phyloP scores from a whole-genome alignment of 2,113 vertebrate genomes.

The Ochotona curzoniae region DNA sequence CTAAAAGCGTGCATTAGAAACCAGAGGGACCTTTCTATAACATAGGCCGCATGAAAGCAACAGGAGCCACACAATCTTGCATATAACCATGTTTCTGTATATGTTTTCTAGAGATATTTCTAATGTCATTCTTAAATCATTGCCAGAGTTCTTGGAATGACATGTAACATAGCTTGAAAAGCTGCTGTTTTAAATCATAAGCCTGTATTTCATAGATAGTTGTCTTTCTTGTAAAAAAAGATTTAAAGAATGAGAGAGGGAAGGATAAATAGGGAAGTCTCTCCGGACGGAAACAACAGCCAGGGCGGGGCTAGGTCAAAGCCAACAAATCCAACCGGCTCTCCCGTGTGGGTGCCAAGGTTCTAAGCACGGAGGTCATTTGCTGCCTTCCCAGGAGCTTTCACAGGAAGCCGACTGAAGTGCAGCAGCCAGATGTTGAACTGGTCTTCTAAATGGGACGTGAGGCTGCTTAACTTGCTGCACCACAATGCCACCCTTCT shows the following conservation, averaged over 20 bases:
- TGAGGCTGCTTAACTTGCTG: no score
- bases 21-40: not conserved
- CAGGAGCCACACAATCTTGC: not conserved
- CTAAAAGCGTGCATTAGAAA: not conserved
- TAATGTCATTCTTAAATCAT: conserved; percentile 81
- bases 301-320: no score
- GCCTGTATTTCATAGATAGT: conserved; percentile 79
- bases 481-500: not conserved
- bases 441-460: no score
- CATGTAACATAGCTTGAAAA: conserved; percentile 83
- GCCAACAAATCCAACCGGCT: no score
- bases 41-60: conserved; percentile 23
- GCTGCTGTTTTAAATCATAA: conserved; percentile 80
- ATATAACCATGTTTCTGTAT: not conserved
- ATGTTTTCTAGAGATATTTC: conserved; percentile 41
- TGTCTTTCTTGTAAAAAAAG: conserved; percentile 56
- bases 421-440: no score
- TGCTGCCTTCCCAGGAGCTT: no score
- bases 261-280: no score
- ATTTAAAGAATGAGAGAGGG: no score
- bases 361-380: no score
- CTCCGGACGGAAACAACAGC: no score
- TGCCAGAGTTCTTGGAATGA: conserved; percentile 87
- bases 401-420: no score
- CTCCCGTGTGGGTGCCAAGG: no score